These are phyloP conservation scores for Elephantulus edwardii DNA, from an alignment of 2,113 vertebrate species.

Conservation along the genomic window DNA sequence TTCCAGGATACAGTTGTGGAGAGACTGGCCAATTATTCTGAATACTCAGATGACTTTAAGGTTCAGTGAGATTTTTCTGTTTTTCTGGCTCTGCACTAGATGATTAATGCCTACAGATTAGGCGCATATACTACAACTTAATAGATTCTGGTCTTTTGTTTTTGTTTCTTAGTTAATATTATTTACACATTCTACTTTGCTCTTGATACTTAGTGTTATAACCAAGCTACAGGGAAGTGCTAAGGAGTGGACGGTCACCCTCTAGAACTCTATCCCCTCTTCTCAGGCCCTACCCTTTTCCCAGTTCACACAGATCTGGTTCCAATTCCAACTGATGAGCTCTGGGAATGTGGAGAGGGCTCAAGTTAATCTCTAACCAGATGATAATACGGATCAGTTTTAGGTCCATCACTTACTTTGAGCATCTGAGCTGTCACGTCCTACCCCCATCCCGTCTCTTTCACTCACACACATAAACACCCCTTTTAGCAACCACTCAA, in stretches of 20 bases:
- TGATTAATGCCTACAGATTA: neutral
- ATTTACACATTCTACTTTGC: slow-evolving; percentile 29
- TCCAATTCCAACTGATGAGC: neutral
- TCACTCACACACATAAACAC: neutral
- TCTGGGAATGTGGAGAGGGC: neutral
- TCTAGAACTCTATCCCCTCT: neutral
- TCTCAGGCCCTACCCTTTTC: neutral
- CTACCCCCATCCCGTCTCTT: neutral
- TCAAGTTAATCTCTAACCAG: neutral
- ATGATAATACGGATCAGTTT: neutral
- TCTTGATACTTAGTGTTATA: neutral
- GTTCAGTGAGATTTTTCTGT: neutral
- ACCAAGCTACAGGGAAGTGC: neutral
- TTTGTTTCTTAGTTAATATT: neutral
- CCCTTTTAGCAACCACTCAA: neutral
- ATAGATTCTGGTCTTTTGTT: neutral
- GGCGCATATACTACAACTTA: neutral
- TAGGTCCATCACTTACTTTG: neutral
- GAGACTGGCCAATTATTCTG: neutral
- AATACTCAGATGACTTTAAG: neutral
- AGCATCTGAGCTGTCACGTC: neutral
- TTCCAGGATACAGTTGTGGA: neutral
- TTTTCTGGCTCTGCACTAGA: slow-evolving; percentile 17
- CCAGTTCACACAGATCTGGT: neutral
- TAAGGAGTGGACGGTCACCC: neutral